Evolutionary conservation across 2,797 vertebrate genomes (phyloP).

Genomic region (Perdix hodgsoniae): DNA sequence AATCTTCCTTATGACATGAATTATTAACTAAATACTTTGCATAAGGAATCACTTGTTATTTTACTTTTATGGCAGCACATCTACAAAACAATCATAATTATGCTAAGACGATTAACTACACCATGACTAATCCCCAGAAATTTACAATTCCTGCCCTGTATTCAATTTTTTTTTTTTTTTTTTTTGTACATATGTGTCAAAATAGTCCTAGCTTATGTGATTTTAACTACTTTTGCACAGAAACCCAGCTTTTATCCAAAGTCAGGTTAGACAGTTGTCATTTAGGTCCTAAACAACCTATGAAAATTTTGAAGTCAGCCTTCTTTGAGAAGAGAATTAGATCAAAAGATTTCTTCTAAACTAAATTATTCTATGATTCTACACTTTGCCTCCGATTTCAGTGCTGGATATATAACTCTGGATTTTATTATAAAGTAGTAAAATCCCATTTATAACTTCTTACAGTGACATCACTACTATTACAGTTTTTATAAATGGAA

Average conservation of each 20-base stretch:
- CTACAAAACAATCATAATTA: neutral
- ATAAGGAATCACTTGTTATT: neutral
- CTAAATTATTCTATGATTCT: neutral
- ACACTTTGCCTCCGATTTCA: neutral
- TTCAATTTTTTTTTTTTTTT: neutral
- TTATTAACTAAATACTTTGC: neutral
- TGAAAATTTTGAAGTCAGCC: neutral
- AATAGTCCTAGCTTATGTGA: neutral
- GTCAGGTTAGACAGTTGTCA: neutral
- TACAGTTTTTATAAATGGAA: neutral
- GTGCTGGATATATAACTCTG: neutral
- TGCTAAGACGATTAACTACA: neutral
- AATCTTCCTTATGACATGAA: neutral
- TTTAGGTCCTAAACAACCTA: neutral
- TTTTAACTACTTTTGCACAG: neutral
- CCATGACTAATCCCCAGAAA: neutral
- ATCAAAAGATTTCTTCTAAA: neutral
- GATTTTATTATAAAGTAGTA: neutral
- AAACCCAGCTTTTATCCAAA: neutral
- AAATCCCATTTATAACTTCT: neutral
- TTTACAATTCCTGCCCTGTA: neutral
- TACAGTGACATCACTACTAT: neutral
- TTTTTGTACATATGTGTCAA: rapidly evolving
- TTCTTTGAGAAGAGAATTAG: neutral
- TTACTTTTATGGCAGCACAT: neutral